Base-by-base conservation (phyloP, 2,888 invertebrate genomes). In the Hypsopygia costalis region DNA sequence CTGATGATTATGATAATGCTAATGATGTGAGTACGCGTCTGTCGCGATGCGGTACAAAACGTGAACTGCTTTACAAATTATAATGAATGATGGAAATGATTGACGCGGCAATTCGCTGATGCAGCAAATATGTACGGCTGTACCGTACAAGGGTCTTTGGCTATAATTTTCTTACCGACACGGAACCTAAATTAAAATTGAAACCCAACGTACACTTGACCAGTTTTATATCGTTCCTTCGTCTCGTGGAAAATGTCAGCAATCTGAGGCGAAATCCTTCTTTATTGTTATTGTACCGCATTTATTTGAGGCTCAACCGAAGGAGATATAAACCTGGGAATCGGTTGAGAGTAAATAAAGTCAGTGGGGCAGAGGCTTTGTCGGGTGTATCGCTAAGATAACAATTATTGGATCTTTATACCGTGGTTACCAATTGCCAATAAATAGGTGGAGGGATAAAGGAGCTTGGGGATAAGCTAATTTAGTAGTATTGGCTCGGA, bases 271-370 rank as follows among this genome's bases (percentile, higher is more conserved):
- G 56, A 80, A 83, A 83, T 80, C 79, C 83, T 74, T 69, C 74
- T 85, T 83, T 83, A 82, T 76, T 81, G 80, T 83, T 83, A 82
- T 78, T 79, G 80, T 79, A 64, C 74, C 75, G 72, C 81, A 75
- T 81, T 81, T 81, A 80, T 81, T 73, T 67, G 71, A 61, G 69
- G 70, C 74, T 74, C 73, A 62, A 64, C 61, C 53, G 60, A 67
- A 72, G 70, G 66, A 74, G 67, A 75, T 77, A 78, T 79, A 81
- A 80, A 82, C 79, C 77, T 79, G 73, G 67, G 47, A 76, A 82
- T 76, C 61, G 77, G 73, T 75, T 71, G 65, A 62, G 69, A 76
- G 73, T 76, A 81, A 81, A 81, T 82, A 83, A 77, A 77, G 66
- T 67, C 64, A 59, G 60, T 61, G 63, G 59, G 53, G 62, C 61